These are phyloP conservation scores for Poecilus cupreus DNA, from an alignment of 2,888 invertebrate species.

Conservation along the genomic window DNA sequence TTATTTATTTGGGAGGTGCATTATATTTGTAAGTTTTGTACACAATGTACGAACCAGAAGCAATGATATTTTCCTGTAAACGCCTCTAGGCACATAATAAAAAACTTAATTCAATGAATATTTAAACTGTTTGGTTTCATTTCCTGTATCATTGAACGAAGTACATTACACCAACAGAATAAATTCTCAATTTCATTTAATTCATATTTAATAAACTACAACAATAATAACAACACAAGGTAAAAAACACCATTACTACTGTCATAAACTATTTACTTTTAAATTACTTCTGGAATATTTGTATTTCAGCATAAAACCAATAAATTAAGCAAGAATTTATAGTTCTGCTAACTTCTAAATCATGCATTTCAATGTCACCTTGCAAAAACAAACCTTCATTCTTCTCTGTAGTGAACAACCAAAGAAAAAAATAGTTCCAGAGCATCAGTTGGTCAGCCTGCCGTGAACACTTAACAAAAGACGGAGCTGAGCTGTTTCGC, in stretches of 20 bases:
- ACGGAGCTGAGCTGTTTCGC: conserved; percentile 2
- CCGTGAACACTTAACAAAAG: conserved; percentile 23
- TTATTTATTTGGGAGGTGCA: too few species aligned
- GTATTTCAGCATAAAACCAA: not conserved
- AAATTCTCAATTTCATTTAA: not conserved
- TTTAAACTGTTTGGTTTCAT: not conserved
- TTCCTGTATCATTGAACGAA: not conserved
- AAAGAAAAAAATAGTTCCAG: conserved; percentile 4
- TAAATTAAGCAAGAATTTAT: conserved; percentile 10
- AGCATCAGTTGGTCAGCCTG: conserved; percentile 14
- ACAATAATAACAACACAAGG: conserved; percentile 15
- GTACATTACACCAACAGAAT: not conserved
- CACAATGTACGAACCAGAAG: too few species aligned
- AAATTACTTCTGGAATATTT: conserved; percentile 7
- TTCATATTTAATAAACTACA: not conserved
- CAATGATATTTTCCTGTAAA: too few species aligned
- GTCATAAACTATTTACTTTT: not conserved
- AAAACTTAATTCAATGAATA: too few species aligned
- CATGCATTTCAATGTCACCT: not conserved
- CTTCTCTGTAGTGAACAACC: not conserved
- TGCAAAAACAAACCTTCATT: not conserved
- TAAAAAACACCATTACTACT: not conserved
- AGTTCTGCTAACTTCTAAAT: not conserved
- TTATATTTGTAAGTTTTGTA: too few species aligned
- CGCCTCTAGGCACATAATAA: too few species aligned